phyloP scores from a whole-genome alignment of 2,113 vertebrate species.

The Proteles cristata region DNA sequence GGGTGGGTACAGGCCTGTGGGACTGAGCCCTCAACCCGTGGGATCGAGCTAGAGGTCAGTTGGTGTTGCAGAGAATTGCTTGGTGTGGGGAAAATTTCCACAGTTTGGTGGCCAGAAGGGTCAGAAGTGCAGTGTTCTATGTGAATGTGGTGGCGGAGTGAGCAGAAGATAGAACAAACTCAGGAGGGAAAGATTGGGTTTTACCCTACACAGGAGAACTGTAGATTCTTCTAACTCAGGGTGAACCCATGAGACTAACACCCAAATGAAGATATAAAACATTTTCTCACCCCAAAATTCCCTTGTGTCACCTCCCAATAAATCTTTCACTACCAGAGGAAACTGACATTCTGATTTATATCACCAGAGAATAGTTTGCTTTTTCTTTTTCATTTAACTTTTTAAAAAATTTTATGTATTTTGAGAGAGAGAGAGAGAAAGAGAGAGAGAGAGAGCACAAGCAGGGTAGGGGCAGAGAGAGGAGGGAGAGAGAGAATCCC shows the following conservation, averaged over 20 bases:
- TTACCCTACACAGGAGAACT: neutral
- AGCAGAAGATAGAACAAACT: neutral
- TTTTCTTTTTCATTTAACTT: no score
- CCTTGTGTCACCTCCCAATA: neutral
- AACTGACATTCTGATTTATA: neutral
- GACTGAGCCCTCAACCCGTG: neutral
- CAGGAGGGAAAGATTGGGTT: neutral
- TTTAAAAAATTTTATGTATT: no score
- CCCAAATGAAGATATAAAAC: neutral
- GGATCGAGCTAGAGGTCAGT: neutral
- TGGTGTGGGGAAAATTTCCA: neutral
- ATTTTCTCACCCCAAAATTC: neutral
- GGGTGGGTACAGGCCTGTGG: neutral
- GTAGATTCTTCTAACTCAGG: neutral
- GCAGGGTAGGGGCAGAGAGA: no score
- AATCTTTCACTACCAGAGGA: neutral
- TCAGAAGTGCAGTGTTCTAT: neutral
- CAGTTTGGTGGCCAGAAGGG: neutral
- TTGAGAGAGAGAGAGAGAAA: no score
- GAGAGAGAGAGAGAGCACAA: no score
- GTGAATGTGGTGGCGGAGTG: neutral
- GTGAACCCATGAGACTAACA: neutral
- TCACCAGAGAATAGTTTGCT: neutral
- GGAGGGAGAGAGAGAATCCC: no score
- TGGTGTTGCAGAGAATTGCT: neutral